These are phyloP conservation scores for Onychomys arenicola DNA, from an alignment of 2,797 vertebrate species.

Conservation along the genomic window DNA sequence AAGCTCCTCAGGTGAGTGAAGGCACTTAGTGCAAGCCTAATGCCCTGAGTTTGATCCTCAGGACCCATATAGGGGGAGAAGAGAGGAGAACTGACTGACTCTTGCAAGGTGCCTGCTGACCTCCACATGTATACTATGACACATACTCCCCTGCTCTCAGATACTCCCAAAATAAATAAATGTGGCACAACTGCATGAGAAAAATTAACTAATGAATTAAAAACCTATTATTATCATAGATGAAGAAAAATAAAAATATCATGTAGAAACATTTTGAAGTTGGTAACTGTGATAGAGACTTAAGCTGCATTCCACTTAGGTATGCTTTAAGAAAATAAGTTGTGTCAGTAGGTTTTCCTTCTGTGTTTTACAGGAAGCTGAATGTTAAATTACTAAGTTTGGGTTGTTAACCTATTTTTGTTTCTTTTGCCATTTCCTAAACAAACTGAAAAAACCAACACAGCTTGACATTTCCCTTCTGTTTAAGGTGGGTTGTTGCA, in stretches of 20 bases:
- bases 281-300: background rate
- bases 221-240: background rate
- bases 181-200: background rate
- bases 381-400: background rate
- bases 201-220: background rate
- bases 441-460: background rate
- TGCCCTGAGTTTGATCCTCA: background rate
- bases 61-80: too few species aligned
- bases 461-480: background rate
- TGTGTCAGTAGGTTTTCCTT: background rate
- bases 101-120: too few species aligned
- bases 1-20: too few species aligned
- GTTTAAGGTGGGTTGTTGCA: background rate
- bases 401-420: background rate
- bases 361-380: constrained; percentile 29
- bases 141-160: background rate
- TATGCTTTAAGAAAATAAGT: background rate
- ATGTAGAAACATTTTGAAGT: background rate
- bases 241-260: constrained; percentile 30
- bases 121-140: background rate
- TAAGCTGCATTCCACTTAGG: background rate
- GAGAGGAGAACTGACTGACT: background rate
- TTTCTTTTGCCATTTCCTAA: constrained; percentile 16
- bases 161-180: background rate
- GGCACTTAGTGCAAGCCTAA: too few species aligned